phyloP scores from a whole-genome alignment of 2,888 invertebrate species.

The Yponomeuta cagnagella region DNA sequence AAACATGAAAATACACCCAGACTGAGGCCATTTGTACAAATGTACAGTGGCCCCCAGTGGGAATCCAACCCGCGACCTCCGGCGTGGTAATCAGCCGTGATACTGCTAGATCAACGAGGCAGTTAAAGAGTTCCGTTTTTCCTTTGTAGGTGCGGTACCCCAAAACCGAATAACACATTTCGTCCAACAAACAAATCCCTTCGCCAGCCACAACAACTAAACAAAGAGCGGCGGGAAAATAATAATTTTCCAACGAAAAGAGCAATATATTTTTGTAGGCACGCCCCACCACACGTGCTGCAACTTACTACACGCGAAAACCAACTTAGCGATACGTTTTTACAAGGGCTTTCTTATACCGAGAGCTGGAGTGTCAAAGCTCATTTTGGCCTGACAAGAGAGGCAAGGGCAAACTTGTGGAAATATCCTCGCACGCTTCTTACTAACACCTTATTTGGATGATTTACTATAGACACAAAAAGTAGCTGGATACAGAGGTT shows the following conservation, averaged over 20 bases:
- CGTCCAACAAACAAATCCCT: constrained; percentile 5
- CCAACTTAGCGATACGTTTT: background rate
- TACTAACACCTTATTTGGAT: constrained; percentile 12
- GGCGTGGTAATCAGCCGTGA: too few species aligned
- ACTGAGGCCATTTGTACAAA: too few species aligned
- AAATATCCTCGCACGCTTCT: constrained; percentile 1
- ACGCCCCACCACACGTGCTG: constrained; percentile 11
- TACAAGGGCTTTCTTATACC: background rate
- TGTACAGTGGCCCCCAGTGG: too few species aligned
- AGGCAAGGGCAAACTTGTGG: background rate
- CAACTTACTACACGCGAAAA: constrained; percentile 3
- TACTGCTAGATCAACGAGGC: too few species aligned
- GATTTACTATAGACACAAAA: constrained; percentile 10
- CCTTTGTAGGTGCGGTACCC: too few species aligned
- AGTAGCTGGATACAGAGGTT: background rate
- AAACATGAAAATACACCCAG: too few species aligned
- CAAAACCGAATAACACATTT: background rate
- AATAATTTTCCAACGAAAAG: constrained; percentile 4
- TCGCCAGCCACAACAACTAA: constrained; percentile 2
- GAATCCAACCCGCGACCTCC: too few species aligned
- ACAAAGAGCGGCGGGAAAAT: constrained; percentile 9
- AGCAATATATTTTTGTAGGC: constrained; percentile 12
- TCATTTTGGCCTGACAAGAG: background rate
- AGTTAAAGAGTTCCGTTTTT: too few species aligned
- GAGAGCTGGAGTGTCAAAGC: background rate